Evolutionary conservation across 2,113 vertebrate species (phyloP).

Genomic region (Anhinga anhinga): DNA sequence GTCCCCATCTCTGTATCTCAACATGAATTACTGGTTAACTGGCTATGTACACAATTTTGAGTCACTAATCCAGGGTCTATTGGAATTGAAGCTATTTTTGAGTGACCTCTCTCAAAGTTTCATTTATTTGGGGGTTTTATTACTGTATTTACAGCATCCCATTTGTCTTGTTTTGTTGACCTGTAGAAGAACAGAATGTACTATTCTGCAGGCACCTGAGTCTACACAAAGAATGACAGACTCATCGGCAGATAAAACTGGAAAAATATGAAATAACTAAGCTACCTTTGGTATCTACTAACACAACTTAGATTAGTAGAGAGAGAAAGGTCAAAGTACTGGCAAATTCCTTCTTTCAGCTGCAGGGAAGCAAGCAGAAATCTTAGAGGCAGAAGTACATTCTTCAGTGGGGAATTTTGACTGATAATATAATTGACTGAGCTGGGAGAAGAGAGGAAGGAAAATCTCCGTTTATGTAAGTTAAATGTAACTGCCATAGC

Average conservation of each 20-base stretch:
- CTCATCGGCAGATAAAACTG: not conserved
- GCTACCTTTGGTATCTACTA: not conserved
- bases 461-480: not conserved
- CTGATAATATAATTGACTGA: not conserved
- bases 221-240: not conserved
- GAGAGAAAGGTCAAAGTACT: conserved; percentile 20
- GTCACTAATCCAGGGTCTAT: not conserved
- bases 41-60: not conserved
- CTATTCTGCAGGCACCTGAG: not conserved
- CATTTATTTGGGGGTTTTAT: not conserved
- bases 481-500: not conserved
- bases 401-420: not conserved
- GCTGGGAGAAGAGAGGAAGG: not conserved
- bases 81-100: not conserved
- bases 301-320: not conserved
- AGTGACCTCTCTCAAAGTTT: not conserved
- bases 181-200: not conserved
- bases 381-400: not conserved
- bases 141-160: not conserved
- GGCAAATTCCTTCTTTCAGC: conserved; percentile 4
- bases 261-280: not conserved
- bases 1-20: not conserved
- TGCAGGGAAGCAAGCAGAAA: not conserved
- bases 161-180: not conserved
- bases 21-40: not conserved